These are phyloP conservation scores for Tringa solitaria DNA, from an alignment of 2,113 vertebrate genomes.

Conservation along the genomic window DNA sequence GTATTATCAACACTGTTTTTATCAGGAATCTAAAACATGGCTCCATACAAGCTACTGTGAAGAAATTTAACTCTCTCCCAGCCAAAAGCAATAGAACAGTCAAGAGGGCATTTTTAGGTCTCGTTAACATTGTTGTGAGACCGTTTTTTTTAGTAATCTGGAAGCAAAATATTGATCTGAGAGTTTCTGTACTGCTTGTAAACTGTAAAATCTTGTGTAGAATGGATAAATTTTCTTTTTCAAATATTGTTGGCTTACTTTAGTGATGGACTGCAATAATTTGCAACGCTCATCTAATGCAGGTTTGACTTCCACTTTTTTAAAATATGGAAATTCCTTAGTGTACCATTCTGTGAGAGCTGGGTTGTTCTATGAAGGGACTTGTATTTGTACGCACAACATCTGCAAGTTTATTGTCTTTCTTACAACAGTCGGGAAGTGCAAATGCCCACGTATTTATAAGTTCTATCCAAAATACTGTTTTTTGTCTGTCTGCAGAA, in stretches of 20 bases:
- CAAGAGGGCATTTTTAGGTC: neutral
- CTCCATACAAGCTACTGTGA: neutral
- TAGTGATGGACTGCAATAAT: neutral
- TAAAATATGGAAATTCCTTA: neutral
- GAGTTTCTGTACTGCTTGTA: neutral
- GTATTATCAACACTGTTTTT: neutral
- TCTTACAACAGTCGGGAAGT: neutral
- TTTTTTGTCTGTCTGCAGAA: neutral
- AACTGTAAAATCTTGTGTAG: neutral
- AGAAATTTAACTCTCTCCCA: neutral
- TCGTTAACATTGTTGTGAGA: neutral
- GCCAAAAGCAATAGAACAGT: neutral
- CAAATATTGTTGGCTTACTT: neutral
- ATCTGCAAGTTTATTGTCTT: neutral
- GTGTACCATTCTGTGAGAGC: neutral
- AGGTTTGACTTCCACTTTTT: neutral
- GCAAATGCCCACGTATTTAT: neutral
- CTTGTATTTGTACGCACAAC: neutral
- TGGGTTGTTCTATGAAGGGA: neutral
- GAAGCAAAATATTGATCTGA: neutral
- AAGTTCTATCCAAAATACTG: neutral
- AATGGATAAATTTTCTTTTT: neutral
- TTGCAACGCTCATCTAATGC: neutral
- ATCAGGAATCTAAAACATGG: neutral
- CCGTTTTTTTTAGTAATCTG: neutral